Percentiles rank a stretch among this genome's conserved stretches.
These are phyloP conservation scores for Suricata suricatta DNA, from an alignment of 2,113 vertebrate genomes.

Conservation along the genomic window DNA sequence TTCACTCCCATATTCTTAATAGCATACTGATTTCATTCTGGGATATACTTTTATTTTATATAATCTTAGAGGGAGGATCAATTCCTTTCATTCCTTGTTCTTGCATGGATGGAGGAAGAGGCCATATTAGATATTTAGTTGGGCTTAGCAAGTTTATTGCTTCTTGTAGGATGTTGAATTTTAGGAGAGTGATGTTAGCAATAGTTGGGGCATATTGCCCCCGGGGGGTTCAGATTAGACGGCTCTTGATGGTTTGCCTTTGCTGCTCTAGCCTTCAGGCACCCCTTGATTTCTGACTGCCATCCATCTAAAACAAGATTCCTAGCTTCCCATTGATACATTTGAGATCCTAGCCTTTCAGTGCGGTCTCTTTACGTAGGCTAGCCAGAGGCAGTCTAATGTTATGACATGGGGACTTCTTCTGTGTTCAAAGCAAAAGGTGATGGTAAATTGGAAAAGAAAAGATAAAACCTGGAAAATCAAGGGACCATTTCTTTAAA, in stretches of 20 bases:
- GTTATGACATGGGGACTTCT: neutral
- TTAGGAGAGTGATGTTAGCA: neutral
- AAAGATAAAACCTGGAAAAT: neutral
- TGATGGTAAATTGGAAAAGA: neutral
- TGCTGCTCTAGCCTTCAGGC: neutral
- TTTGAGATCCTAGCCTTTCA: neutral
- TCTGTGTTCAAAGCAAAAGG: neutral
- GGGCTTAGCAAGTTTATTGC: neutral
- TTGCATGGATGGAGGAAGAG: neutral
- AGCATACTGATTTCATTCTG: neutral
- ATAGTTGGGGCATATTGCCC: neutral
- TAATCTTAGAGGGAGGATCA: neutral
- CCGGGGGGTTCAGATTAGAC: neutral
- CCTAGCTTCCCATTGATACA: neutral
- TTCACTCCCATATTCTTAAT: neutral
- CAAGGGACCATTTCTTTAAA: neutral
- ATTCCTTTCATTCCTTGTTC: neutral
- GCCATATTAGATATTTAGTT: neutral
- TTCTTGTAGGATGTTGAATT: neutral
- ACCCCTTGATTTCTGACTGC: neutral
- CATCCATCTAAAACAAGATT: neutral
- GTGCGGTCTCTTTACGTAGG: neutral
- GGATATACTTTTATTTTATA: neutral
- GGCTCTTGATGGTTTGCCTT: neutral
- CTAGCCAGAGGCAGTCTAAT: neutral